phyloP scores from a whole-genome alignment of 2,797 vertebrate genomes.

The Picus viridis region DNA sequence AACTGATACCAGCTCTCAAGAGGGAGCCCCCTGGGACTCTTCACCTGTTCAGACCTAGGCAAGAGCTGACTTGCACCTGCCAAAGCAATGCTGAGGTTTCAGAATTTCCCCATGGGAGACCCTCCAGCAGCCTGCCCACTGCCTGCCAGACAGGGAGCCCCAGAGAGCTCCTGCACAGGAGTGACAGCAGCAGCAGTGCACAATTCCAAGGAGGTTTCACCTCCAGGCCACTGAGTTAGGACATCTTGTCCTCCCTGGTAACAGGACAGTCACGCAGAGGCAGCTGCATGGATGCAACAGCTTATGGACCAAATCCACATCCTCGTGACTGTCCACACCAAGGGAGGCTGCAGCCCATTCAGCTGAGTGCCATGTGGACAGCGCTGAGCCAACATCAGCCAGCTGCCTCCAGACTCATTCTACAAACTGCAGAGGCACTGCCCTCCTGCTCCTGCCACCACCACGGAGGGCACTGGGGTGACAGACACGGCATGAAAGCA shows the following conservation, averaged over 20 bases:
- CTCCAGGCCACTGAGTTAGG: background rate
- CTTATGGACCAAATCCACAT: background rate
- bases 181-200: rapidly evolving
- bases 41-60: background rate
- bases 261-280: background rate
- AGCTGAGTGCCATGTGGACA: rapidly evolving
- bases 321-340: background rate
- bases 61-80: background rate
- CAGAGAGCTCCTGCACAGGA: rapidly evolving
- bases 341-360: background rate
- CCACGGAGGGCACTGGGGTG: background rate
- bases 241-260: background rate
- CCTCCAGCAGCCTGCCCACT: background rate
- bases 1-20: background rate
- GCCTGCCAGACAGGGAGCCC: background rate
- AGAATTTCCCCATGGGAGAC: background rate
- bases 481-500: background rate
- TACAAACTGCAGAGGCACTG: background rate
- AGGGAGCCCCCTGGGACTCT: background rate
- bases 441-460: background rate
- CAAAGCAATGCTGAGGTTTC: background rate
- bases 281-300: rapidly evolving
- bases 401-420: background rate
- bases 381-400: background rate
- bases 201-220: rapidly evolving